Percentiles rank a stretch among this genome's conserved stretches.
Evolutionary conservation across 2,113 vertebrate species (phyloP).

Genomic region (Corvus cornix): DNA sequence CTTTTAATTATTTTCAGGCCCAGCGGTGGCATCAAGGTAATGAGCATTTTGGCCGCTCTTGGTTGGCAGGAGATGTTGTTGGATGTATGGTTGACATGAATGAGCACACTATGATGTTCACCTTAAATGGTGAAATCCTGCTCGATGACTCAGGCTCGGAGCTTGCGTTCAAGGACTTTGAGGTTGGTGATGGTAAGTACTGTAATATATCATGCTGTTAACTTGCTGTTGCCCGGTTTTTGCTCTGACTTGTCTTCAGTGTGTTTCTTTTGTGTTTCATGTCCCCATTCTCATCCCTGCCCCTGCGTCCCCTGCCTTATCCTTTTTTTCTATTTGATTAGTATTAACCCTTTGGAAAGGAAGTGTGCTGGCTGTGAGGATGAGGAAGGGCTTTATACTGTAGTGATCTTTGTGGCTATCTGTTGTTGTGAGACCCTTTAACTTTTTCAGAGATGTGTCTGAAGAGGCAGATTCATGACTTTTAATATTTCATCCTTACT

Average conservation of each 20-base stretch:
- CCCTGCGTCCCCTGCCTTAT: not conserved
- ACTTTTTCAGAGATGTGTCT: not conserved
- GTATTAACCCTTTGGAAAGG: not conserved
- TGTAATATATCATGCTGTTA: not conserved
- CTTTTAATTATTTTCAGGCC: slow-evolving; percentile 74
- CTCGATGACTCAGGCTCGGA: slow-evolving; percentile 95
- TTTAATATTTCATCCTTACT: not conserved
- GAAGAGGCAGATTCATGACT: not conserved
- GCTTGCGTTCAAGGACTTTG: slow-evolving; percentile 95
- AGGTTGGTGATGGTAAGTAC: slow-evolving; percentile 85
- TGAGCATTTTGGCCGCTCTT: slow-evolving; percentile 93
- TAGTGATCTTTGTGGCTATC: not conserved
- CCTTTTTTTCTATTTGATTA: not conserved
- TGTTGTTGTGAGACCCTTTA: not conserved
- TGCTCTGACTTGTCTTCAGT: not conserved
- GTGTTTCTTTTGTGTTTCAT: not conserved
- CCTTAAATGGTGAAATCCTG: slow-evolving; percentile 91
- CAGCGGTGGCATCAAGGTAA: slow-evolving; percentile 96
- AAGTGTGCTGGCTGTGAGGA: not conserved
- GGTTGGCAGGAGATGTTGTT: slow-evolving; percentile 89
- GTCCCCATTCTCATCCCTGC: rapidly evolving
- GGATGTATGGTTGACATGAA: slow-evolving; percentile 96
- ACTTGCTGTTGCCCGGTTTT: not conserved
- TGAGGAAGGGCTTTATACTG: not conserved
- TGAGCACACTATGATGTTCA: slow-evolving; percentile 95